These are phyloP conservation scores for Dermatemys mawii DNA, from an alignment of 2,113 vertebrate genomes.

Conservation along the genomic window DNA sequence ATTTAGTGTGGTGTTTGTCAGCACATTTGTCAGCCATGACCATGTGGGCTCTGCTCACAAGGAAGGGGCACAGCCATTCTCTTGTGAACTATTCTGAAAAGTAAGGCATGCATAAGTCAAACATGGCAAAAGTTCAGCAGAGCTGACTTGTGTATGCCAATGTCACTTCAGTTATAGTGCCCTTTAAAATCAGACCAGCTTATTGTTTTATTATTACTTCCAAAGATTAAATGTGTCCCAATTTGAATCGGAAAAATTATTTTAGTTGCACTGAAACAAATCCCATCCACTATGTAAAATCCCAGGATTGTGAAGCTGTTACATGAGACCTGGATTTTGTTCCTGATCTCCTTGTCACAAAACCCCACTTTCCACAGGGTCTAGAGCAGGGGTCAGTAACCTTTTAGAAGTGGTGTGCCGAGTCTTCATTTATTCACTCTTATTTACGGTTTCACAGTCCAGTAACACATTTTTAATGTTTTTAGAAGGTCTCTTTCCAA, in stretches of 20 bases:
- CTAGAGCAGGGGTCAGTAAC: no score
- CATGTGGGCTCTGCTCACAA: not conserved
- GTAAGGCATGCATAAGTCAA: not conserved
- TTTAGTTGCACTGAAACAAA: slow-evolving; percentile 12
- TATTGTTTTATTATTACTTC: slow-evolving; percentile 33
- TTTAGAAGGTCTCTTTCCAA: no score
- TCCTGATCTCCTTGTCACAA: not conserved
- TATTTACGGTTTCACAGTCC: no score
- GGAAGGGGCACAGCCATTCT: not conserved
- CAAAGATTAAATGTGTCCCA: slow-evolving; percentile 47
- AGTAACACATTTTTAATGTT: no score
- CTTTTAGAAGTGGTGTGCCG: no score
- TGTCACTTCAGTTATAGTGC: slow-evolving; percentile 19
- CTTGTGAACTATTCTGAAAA: not conserved
- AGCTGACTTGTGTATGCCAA: not conserved
- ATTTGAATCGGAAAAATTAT: slow-evolving; percentile 50
- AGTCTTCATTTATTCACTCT: no score
- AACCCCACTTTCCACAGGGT: not conserved
- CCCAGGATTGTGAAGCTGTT: not conserved
- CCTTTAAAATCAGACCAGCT: slow-evolving; percentile 3
- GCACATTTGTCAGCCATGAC: rapidly evolving
- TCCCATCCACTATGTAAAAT: not conserved
- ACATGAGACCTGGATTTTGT: not conserved
- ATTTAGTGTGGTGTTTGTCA: not conserved
- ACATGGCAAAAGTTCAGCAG: not conserved